A percentile compares a stretch with the other conserved stretches of the same genome.
Conservation (phyloP, 2,888 invertebrate genomes). For the Chydorus sphaericus region DNA sequence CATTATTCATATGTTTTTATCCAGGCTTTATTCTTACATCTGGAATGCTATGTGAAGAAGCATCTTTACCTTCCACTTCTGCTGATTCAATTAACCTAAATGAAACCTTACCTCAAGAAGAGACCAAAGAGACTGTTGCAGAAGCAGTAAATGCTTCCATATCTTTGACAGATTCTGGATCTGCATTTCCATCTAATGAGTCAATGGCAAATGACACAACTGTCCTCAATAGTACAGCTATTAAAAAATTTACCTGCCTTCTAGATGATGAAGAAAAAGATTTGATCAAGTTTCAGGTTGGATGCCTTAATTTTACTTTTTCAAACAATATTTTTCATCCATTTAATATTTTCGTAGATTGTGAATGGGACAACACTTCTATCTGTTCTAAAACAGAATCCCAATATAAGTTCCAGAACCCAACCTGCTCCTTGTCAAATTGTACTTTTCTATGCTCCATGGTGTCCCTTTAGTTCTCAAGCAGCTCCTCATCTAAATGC, state of each 20-base stretch:
- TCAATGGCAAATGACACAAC: not conserved
- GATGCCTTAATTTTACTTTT: not conserved
- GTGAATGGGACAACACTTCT: constrained; percentile 56
- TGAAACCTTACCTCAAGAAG: too few species aligned
- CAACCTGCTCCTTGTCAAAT: constrained; percentile 52
- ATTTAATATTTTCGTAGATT: constrained; percentile 32
- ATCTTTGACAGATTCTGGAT: too few species aligned
- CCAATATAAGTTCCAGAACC: constrained; percentile 47
- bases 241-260: constrained; percentile 13
- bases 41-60: too few species aligned
- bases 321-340: not conserved
- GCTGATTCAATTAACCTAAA: too few species aligned
- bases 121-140: too few species aligned
- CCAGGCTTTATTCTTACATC: too few species aligned
- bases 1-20: too few species aligned
- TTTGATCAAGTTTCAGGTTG: not conserved
- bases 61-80: too few species aligned
- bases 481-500: constrained; percentile 86
- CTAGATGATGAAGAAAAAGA: not conserved
- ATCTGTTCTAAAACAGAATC: constrained; percentile 45
- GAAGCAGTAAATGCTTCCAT: too few species aligned
- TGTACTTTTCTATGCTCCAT: constrained; percentile 75
- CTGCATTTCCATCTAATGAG: too few species aligned
- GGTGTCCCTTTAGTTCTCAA: constrained; percentile 78
- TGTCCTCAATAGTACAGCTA: not conserved